Evolutionary conservation across 2,888 invertebrate species (phyloP).

Genomic region (Spilosoma lubricipeda): DNA sequence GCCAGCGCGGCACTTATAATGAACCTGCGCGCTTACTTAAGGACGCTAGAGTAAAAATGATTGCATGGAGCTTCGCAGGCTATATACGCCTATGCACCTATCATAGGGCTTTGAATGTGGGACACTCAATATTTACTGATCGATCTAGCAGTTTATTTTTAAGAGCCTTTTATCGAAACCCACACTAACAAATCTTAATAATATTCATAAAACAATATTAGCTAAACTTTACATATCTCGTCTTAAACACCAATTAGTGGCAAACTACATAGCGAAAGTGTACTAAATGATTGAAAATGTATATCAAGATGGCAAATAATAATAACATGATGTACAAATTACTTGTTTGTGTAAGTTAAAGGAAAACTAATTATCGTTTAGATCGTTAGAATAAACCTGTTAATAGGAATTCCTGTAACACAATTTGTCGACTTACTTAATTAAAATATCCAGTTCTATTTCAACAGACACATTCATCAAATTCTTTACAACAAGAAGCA

Average conservation of each 20-base stretch:
- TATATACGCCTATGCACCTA: no score
- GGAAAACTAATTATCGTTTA: not conserved
- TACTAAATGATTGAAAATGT: not conserved
- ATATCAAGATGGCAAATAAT: not conserved
- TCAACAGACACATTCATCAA: not conserved
- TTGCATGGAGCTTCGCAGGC: no score
- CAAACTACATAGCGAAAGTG: not conserved
- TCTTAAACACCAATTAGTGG: not conserved
- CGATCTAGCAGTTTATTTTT: no score
- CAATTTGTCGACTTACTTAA: not conserved
- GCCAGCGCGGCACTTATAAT: no score
- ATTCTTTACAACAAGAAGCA: not conserved
- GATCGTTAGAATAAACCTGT: not conserved
- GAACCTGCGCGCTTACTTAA: no score
- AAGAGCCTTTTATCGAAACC: not conserved
- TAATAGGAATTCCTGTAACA: not conserved
- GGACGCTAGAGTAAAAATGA: no score
- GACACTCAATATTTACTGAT: no score
- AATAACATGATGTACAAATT: not conserved
- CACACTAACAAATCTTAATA: conserved; percentile 2
- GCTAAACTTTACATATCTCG: not conserved
- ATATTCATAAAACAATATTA: not conserved
- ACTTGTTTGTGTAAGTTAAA: not conserved
- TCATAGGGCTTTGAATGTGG: no score
- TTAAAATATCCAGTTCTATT: not conserved